Base-by-base conservation (phyloP, 2,113 vertebrate species). In the Rhinogobius similis region DNA sequence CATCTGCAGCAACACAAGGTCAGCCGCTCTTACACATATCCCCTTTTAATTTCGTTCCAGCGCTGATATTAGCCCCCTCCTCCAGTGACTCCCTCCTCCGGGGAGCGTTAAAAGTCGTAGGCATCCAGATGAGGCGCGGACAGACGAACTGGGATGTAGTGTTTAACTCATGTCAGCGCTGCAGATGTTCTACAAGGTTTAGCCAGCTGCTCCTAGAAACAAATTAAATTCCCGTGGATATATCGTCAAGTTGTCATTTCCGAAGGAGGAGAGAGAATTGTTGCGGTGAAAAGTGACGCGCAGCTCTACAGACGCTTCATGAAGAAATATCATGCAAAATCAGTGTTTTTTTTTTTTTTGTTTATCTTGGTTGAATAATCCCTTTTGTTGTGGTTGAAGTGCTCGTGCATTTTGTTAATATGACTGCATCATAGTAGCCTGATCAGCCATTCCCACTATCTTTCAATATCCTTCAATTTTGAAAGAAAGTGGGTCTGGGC, bases 1-100 rank as follows among this genome's bases (percentile, higher is more conserved):
- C 73, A 62, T 36, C 27, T 48, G 12, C 38, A 32, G 39, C 53
- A 75, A 74, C 75, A 75, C 83, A 86, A 85, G 78, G 79, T 83
- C 70, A 82, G 43, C 67, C 56, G 58, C 78, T 73, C 71, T 74
- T 58, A 58, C 58, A 65, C 67, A 27, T 61, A 59, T 58, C 64
- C n/a, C 36, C 32, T 65, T 76, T 68, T 48, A 61, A 78, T 77
- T 48, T 55, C 62, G 70, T 75, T 72, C 50, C 64, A 56, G 36
- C 18, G 24, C 39, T 61, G 74, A 63, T 53, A 69, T 55, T 18
- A 10, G 41, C 46, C 70, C 69, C 73, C 77, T 68, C 64, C 70
- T 82, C 29, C 41, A 62, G 53, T 55, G 27, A 27, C 74, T 61
- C n/a, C n/a, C n/a, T n/a, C n/a, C n/a, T n/a, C 38, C 3, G 1